Conservation (phyloP, 2,797 vertebrate genomes). For the Thalassophryne amazonica region DNA sequence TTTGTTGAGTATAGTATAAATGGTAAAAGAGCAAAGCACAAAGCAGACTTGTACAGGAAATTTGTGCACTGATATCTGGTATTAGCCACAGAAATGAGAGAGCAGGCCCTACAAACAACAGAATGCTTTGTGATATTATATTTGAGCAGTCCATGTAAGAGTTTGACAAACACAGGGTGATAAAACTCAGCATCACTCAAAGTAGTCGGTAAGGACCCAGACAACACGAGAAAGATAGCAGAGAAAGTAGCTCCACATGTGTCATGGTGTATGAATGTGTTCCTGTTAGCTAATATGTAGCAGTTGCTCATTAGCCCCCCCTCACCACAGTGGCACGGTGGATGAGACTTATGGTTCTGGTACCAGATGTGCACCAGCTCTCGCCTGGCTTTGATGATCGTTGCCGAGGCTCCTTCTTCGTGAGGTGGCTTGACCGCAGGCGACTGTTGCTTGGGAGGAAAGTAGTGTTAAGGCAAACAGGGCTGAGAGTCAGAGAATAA, state of each 20-base stretch:
- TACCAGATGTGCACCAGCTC: slow-evolving; percentile 55
- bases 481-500: slow-evolving; percentile 27
- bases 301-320: slow-evolving; percentile 17
- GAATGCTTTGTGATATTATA: not conserved
- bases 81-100: not conserved
- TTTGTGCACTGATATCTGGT: no score
- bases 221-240: slow-evolving; percentile 2
- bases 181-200: not conserved
- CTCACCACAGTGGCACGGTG: slow-evolving; percentile 20
- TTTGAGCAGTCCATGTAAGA: not conserved
- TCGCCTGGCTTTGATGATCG: slow-evolving; percentile 48
- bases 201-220: not conserved
- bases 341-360: slow-evolving; percentile 7
- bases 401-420: not conserved
- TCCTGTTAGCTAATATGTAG: slow-evolving; percentile 23
- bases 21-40: no score
- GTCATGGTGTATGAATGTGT: slow-evolving; percentile 21
- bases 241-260: slow-evolving; percentile 32
- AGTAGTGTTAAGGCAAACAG: slow-evolving; percentile 46
- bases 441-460: slow-evolving; percentile 28
- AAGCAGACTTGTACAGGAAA: no score
- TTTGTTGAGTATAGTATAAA: no score
- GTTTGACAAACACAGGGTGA: not conserved
- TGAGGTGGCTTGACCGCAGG: slow-evolving; percentile 36
- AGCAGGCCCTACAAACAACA: not conserved